Conservation (phyloP, 1,140 invertebrate genomes). For the Ooceraea biroi region DNA sequence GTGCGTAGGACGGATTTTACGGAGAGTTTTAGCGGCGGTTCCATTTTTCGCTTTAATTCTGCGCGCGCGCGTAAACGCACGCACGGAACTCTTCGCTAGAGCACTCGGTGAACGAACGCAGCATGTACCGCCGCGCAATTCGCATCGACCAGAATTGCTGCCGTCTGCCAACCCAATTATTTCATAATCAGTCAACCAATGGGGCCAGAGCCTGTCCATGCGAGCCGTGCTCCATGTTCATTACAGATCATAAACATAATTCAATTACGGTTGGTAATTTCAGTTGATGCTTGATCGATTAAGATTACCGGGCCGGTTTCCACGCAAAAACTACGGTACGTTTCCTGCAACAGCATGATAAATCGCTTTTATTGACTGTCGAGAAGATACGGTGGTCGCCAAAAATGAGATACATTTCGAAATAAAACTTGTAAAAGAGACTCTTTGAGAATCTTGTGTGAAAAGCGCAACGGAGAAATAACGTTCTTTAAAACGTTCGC, state of each 20-base stretch:
- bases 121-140: slow-evolving; percentile 15
- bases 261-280: slow-evolving; percentile 42
- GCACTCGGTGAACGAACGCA: too few relatives aligned
- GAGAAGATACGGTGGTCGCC: too few relatives aligned
- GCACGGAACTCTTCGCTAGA: background rate
- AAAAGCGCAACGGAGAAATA: background rate
- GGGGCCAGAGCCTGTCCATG: background rate
- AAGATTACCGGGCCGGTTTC: slow-evolving; percentile 14
- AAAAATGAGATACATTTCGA: too few relatives aligned
- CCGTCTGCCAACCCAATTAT: slow-evolving; percentile 62
- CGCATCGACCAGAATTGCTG: slow-evolving; percentile 45
- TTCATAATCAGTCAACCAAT: slow-evolving; percentile 60
- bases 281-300: slow-evolving; percentile 22
- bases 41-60: slow-evolving; percentile 35
- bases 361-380: background rate
- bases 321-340: background rate
- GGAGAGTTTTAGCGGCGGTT: slow-evolving; percentile 26
- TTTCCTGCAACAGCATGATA: background rate
- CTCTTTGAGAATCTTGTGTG: slow-evolving; percentile 15
- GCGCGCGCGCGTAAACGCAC: background rate
- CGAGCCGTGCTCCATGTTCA: background rate
- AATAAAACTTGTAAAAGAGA: too few relatives aligned
- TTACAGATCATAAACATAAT: slow-evolving; percentile 63
- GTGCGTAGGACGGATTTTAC: background rate
- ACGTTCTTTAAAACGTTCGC: slow-evolving; percentile 33